Evolutionary conservation across 2,113 vertebrate species (phyloP).

Genomic region (Solenodon paradoxus): DNA sequence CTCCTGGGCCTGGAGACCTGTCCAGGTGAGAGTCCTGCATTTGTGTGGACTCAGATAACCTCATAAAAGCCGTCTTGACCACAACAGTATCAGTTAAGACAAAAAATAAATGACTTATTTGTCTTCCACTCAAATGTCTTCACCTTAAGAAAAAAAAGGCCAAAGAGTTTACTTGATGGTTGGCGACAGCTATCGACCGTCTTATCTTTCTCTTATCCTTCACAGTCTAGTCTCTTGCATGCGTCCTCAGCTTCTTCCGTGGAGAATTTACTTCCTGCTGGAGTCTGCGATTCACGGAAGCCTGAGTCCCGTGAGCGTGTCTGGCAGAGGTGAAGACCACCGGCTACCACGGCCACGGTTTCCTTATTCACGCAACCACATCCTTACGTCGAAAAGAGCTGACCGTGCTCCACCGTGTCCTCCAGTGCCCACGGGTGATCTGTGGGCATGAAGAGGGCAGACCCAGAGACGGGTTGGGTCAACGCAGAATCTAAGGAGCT

Average conservation of each 20-base stretch:
- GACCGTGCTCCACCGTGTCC: not conserved
- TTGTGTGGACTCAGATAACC: not conserved
- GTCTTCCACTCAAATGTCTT: not conserved
- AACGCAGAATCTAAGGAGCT: not conserved
- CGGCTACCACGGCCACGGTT: not conserved
- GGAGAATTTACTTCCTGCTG: not conserved
- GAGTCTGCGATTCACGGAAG: not conserved
- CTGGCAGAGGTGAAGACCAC: not conserved
- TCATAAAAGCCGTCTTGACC: not conserved
- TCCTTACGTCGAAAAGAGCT: not conserved
- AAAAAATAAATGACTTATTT: not conserved
- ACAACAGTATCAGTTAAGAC: not conserved
- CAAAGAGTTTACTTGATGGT: not conserved
- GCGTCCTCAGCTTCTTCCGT: not conserved
- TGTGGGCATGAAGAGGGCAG: too few relatives aligned
- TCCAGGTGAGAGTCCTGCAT: not conserved
- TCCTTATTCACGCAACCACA: not conserved
- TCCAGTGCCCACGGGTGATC: not conserved
- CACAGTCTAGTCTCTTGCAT: not conserved
- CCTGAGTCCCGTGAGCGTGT: not conserved
- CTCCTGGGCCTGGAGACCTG: too few relatives aligned
- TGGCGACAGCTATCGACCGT: not conserved
- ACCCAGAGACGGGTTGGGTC: too few relatives aligned
- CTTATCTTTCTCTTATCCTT: not conserved
- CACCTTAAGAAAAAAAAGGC: not conserved